Conservation (phyloP, 2,888 invertebrate genomes). For the Pristionchus exspectatus region DNA sequence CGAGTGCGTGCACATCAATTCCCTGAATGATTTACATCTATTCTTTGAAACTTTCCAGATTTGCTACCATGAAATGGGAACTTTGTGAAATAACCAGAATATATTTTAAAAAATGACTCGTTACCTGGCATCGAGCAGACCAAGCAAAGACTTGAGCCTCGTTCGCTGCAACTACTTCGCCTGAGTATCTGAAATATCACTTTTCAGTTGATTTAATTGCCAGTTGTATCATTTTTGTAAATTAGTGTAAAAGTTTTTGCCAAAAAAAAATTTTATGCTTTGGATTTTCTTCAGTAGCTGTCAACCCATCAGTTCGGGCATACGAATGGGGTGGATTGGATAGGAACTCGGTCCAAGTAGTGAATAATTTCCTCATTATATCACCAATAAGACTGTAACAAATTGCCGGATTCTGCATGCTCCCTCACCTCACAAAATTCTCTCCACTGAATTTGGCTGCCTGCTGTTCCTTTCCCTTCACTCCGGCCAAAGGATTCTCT, state of each 20-base stretch:
- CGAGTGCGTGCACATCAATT: constrained; percentile 94
- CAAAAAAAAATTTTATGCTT: neutral
- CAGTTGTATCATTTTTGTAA: neutral
- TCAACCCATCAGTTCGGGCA: too few relatives aligned
- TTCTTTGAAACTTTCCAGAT: too few relatives aligned
- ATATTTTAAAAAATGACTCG: neutral
- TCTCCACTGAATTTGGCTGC: constrained; percentile 88
- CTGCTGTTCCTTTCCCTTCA: constrained; percentile 76
- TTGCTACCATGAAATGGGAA: neutral
- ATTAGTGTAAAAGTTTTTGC: neutral
- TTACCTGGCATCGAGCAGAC: constrained; percentile 73
- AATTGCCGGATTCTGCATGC: too few relatives aligned
- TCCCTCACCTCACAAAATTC: constrained; percentile 86
- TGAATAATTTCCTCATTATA: too few relatives aligned
- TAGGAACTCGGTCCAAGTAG: too few relatives aligned
- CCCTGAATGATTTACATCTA: constrained; percentile 81
- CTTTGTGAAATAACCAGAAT: neutral
- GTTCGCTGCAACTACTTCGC: constrained; percentile 93
- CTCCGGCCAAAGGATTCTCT: constrained; percentile 89
- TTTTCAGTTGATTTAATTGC: neutral
- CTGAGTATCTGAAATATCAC: constrained; percentile 86
- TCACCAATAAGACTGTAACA: too few relatives aligned
- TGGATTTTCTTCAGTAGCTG: too few relatives aligned
- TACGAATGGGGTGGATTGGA: too few relatives aligned
- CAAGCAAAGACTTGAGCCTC: constrained; percentile 85